Evolutionary conservation across 2,888 invertebrate genomes (phyloP).

Genomic region (Tyria jacobaeae): DNA sequence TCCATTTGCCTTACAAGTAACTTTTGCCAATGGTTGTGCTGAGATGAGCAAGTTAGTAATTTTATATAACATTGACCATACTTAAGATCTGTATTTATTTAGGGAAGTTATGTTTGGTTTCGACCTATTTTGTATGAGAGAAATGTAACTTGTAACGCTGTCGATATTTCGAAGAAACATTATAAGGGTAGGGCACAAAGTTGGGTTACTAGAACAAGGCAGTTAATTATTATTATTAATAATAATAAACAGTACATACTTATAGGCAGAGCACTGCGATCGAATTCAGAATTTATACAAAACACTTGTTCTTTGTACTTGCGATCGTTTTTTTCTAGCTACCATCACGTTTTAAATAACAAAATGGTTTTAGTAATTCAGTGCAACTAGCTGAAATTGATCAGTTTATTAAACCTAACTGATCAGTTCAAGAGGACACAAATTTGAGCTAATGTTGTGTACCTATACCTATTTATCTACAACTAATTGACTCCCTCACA

Average conservation of each 20-base stretch:
- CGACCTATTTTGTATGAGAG: background rate
- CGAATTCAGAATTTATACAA: conserved; percentile 37
- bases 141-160: background rate
- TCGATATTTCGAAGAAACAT: conserved; percentile 1
- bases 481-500: conserved; percentile 8
- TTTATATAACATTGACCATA: background rate
- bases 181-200: conserved; percentile 25
- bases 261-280: conserved; percentile 49
- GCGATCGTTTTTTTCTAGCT: conserved; percentile 6
- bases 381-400: background rate
- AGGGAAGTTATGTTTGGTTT: background rate
- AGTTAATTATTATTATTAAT: no score
- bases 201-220: conserved; percentile 1
- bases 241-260: conserved; percentile 25
- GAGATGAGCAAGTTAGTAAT: background rate
- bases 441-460: conserved; percentile 1
- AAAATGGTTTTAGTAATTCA: background rate
- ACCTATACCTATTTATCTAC: conserved; percentile 8
- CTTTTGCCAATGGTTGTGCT: background rate
- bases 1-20: background rate
- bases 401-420: background rate
- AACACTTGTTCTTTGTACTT: conserved; percentile 25
- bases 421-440: background rate
- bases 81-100: background rate
- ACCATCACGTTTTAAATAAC: background rate